These are phyloP conservation scores for Drosophila differens DNA, from an alignment of 2,888 invertebrate species.

Conservation along the genomic window DNA sequence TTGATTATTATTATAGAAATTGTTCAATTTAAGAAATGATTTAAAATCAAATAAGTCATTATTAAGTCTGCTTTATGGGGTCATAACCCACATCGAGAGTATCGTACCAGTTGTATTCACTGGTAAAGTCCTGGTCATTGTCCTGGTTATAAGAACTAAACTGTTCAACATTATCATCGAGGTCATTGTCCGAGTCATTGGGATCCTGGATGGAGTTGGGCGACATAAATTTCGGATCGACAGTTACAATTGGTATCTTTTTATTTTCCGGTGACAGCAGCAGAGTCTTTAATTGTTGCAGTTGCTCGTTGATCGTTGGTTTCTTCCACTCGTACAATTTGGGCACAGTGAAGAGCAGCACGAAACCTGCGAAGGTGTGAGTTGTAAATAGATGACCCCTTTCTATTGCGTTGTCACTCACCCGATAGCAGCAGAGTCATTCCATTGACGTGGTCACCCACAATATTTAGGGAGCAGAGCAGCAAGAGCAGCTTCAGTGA, in stretches of 20 bases:
- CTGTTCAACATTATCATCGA: background rate
- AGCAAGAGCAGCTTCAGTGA: conserved; percentile 36
- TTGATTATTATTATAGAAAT: background rate
- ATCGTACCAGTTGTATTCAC: conserved; percentile 29
- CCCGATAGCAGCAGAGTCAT: conserved; percentile 38
- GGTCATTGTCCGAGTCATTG: conserved; percentile 5
- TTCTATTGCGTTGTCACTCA: conserved; percentile 2
- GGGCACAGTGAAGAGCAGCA: conserved; percentile 57
- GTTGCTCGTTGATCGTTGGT: conserved; percentile 14
- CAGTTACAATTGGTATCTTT: conserved; percentile 23
- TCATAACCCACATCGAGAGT: conserved; percentile 3
- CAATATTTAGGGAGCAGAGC: conserved; percentile 37
- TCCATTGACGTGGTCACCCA: conserved; percentile 43
- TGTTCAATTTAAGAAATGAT: background rate
- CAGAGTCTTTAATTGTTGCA: conserved; percentile 18
- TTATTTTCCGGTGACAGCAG: conserved; percentile 16
- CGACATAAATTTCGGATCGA: conserved; percentile 26
- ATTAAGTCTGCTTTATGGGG: conserved; percentile 24
- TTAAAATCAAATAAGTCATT: background rate
- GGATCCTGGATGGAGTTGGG: background rate
- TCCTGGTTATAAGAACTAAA: background rate
- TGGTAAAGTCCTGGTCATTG: background rate
- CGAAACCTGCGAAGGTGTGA: conserved; percentile 24
- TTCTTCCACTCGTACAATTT: conserved; percentile 54
- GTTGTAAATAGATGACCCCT: background rate